Conservation (phyloP, 1,140 invertebrate genomes). For the Zaprionus vittiger region DNA sequence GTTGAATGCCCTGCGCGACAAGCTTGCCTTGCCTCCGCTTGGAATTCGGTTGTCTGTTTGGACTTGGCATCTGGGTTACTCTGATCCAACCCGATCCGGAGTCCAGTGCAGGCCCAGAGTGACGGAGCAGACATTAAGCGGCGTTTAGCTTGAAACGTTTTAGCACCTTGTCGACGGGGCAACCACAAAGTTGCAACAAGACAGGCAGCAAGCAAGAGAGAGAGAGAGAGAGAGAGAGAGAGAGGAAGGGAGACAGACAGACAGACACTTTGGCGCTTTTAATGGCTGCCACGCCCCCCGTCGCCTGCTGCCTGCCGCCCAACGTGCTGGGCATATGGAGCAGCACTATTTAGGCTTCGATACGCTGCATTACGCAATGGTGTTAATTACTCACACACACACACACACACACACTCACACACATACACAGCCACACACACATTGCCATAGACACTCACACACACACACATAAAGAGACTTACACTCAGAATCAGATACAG, state of each 20-base stretch:
- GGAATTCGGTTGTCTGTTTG: not conserved
- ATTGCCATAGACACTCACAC: not conserved
- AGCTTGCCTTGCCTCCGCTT: not conserved
- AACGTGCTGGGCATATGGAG: slow-evolving; percentile 69
- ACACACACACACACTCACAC: slow-evolving; percentile 29
- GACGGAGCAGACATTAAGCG: slow-evolving; percentile 45
- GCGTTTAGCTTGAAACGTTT: slow-evolving; percentile 54
- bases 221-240: slow-evolving; percentile 1
- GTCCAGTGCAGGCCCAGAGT: not conserved
- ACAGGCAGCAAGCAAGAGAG: no score
- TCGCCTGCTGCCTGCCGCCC: slow-evolving; percentile 11
- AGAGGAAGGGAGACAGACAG: slow-evolving; percentile 9
- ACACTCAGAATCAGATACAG: not conserved
- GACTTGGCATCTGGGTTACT: not conserved
- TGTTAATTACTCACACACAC: slow-evolving; percentile 81
- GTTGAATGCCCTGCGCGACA: not conserved
- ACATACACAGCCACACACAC: slow-evolving; percentile 26
- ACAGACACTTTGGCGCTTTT: slow-evolving; percentile 47
- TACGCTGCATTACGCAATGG: slow-evolving; percentile 84
- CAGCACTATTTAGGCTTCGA: slow-evolving; percentile 84
- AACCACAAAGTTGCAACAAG: slow-evolving; percentile 10
- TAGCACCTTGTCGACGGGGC: slow-evolving; percentile 53
- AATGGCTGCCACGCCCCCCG: slow-evolving; percentile 45
- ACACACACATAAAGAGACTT: slow-evolving; percentile 13
- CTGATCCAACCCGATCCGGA: not conserved